Evolutionary conservation across 2,888 invertebrate species (phyloP), one percentile per base, ranked within the genome.

Genomic region (Oscheius onirici): DNA sequence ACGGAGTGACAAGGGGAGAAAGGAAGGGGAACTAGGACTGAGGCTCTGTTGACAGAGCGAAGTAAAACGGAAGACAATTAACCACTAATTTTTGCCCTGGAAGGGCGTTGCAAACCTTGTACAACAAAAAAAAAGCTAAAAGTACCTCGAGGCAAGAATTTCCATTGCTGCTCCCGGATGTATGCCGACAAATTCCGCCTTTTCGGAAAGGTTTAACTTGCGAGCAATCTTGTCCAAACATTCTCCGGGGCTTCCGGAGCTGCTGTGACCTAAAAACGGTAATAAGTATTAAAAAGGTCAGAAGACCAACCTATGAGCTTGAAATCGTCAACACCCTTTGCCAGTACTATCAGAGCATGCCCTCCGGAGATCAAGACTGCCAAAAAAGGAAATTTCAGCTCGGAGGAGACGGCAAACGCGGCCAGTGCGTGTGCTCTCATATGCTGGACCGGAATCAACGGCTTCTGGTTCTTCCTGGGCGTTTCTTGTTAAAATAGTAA

Each of bases 371-470:
- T 73, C 5, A 86, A 74, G 40, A 87, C 71, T 3, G 81, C 67
- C 34, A 83, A 57, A 68, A 85, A 86, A 13, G 86, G 86, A 58
- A 80, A 86, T 22, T 71, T 44, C 28, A 86, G 55, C 5, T 75
- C 49, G 6, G 68, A 57, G 11, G 43, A 60, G 84, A 91, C 85
- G 20, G 99, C 89, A 61, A 92, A 92, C 77, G 91, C 89, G 61
- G 93, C 93, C 71, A 99, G 90, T 3, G 97, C 95, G 90, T 99
- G 99, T 1, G 99, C 97, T 90, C 97, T 93, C 99, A 99, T 99
- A 85, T 99, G 99, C 90, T 99, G 97, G 72, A 99, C 92, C 0
- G 97, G 95, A 87, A 99, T 93, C 76, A 97, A 89, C 0, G 95
- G 95, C 61, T 78, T 69, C 11, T 71, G 52, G 43, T 70, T 66